These are phyloP conservation scores for Albula glossodonta DNA, from an alignment of 2,113 vertebrate genomes.

Conservation along the genomic window DNA sequence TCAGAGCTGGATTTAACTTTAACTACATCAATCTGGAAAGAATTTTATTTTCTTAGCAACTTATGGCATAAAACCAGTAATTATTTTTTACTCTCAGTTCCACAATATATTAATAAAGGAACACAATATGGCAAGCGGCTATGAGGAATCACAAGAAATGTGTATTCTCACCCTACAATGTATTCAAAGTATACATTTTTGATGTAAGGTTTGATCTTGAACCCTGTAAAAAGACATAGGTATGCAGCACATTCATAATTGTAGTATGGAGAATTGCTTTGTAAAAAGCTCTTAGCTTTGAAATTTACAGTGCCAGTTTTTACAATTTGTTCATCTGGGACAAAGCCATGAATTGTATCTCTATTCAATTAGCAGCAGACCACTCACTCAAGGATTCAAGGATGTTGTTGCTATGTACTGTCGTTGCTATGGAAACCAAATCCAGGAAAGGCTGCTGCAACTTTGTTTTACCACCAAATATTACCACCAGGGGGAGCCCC, in stretches of 20 bases:
- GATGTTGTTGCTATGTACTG: slow-evolving; percentile 10
- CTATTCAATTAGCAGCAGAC: neutral
- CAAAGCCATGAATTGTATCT: neutral
- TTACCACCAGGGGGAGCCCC: neutral
- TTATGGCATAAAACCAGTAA: neutral
- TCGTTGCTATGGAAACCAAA: neutral
- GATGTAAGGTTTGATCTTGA: neutral
- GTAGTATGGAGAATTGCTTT: neutral
- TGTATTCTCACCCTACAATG: neutral
- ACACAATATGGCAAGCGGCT: no score
- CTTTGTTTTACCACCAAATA: neutral
- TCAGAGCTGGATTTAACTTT: neutral
- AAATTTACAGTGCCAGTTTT: neutral
- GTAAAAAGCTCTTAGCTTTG: neutral
- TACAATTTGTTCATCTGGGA: neutral
- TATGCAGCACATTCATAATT: neutral
- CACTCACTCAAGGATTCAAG: neutral
- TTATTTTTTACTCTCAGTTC: neutral
- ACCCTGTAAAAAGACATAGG: neutral
- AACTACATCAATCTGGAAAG: neutral
- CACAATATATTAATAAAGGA: neutral
- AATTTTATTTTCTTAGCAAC: neutral
- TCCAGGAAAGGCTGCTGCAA: neutral
- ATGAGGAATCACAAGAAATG: neutral
- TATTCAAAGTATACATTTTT: neutral